phyloP scores from a whole-genome alignment of 2,113 vertebrate genomes.

The Epinephelus fuscoguttatus region DNA sequence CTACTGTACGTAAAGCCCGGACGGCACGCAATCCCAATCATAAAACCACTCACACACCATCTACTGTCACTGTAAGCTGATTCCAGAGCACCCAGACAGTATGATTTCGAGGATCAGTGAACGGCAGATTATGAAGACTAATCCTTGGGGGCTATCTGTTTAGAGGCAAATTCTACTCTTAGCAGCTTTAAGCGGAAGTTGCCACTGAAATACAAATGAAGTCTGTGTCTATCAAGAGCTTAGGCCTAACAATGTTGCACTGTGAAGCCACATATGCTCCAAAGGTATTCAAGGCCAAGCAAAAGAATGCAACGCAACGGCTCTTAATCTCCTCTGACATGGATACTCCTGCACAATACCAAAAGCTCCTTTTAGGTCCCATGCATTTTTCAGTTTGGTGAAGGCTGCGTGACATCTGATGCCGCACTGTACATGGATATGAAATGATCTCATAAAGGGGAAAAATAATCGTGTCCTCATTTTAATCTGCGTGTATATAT shows the following conservation, averaged over 20 bases:
- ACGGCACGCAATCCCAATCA: slow-evolving; percentile 57
- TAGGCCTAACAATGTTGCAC: slow-evolving; percentile 31
- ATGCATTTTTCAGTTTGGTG: not conserved
- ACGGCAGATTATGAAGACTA: slow-evolving; percentile 79
- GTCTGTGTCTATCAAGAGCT: slow-evolving; percentile 61
- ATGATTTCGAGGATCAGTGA: slow-evolving; percentile 83
- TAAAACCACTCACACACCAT: slow-evolving; percentile 67
- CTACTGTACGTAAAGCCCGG: slow-evolving; percentile 47
- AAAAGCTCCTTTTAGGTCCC: slow-evolving; percentile 16
- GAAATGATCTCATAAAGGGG: slow-evolving; percentile 29
- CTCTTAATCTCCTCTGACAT: slow-evolving; percentile 55
- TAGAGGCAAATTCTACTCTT: slow-evolving; percentile 75
- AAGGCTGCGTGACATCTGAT: not conserved
- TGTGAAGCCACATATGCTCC: slow-evolving; percentile 63
- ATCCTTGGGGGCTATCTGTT: slow-evolving; percentile 76
- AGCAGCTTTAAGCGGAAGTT: slow-evolving; percentile 74
- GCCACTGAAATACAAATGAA: slow-evolving; percentile 72
- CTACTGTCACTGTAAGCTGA: slow-evolving; percentile 80
- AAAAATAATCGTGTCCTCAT: slow-evolving; percentile 31
- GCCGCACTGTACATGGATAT: not conserved
- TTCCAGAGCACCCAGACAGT: slow-evolving; percentile 78
- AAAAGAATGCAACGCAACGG: slow-evolving; percentile 17
- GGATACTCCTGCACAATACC: slow-evolving; percentile 21
- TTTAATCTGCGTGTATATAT: slow-evolving; percentile 46
- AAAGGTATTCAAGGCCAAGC: slow-evolving; percentile 55